phyloP scores from a whole-genome alignment of 2,888 invertebrate species.

The Cordylochernes scorpioides region DNA sequence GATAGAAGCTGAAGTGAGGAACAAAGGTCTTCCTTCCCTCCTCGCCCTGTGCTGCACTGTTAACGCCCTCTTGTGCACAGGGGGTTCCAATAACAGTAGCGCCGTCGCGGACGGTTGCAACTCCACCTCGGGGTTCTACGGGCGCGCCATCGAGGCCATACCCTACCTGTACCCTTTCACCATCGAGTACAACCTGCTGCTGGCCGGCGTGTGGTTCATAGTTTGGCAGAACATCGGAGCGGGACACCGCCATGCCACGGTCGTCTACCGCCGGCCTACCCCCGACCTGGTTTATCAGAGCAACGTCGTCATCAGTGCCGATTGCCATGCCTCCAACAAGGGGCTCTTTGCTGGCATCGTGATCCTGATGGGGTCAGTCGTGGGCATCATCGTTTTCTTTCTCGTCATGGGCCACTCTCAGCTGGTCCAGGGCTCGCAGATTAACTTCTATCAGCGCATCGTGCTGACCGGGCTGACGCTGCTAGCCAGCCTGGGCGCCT shows the following conservation, averaged over 20 bases:
- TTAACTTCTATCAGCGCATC: too few species aligned
- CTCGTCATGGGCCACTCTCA: conserved; percentile 19
- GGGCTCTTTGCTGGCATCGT: conserved; percentile 43
- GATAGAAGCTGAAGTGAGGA: too few species aligned
- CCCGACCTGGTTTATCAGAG: conserved; percentile 14
- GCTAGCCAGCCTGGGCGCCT: conserved; percentile 32
- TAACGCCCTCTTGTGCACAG: too few species aligned
- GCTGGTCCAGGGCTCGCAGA: conserved; percentile 26
- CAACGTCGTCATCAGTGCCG: conserved; percentile 31
- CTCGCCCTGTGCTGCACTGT: too few species aligned
- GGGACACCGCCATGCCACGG: conserved; percentile 6
- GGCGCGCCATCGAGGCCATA: conserved; percentile 11
- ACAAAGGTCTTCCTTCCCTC: too few species aligned
- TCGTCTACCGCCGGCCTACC: conserved; percentile 9
- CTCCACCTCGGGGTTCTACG: too few species aligned
- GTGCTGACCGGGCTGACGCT: conserved; percentile 31
- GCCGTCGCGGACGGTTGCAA: too few species aligned
- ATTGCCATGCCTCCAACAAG: conserved; percentile 47
- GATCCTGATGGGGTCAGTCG: conserved; percentile 29
- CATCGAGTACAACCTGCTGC: conserved; percentile 48
- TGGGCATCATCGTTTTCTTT: conserved; percentile 34
- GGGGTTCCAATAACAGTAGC: too few species aligned
- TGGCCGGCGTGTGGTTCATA: conserved; percentile 48
- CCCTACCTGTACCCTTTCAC: conserved; percentile 49
- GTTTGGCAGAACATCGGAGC: conserved; percentile 45